A percentile compares a stretch with the other conserved stretches of the same genome.
Evolutionary conservation across 2,113 vertebrate species (phyloP).

Genomic region (Pogonocichla stellata): DNA sequence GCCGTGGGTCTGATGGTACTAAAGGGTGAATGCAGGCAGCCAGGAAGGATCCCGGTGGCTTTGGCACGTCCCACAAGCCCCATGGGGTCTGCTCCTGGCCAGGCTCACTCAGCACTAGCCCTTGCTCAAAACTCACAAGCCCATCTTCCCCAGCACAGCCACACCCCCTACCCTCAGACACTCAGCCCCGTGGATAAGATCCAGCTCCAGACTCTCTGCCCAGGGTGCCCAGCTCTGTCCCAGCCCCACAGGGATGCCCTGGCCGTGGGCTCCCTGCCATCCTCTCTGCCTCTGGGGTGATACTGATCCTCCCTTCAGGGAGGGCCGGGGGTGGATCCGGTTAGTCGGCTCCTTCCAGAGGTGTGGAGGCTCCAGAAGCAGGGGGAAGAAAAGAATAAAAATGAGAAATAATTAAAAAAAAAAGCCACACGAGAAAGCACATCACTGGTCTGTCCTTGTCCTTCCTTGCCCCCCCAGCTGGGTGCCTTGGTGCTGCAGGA

Average conservation of each 20-base stretch:
- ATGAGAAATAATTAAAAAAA: neutral
- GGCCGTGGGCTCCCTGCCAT: rapidly evolving
- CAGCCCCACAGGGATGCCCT: rapidly evolving
- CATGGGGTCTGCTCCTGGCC: neutral
- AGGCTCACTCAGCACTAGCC: neutral
- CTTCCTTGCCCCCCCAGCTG: neutral
- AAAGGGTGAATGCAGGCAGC: neutral
- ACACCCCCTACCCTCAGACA: neutral
- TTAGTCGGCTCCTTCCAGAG: conserved; percentile 36
- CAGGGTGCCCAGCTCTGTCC: neutral
- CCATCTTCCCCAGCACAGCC: neutral
- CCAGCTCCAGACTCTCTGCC: neutral
- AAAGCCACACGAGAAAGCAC: conserved; percentile 21
- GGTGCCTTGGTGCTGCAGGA: neutral
- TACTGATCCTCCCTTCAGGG: conserved; percentile 51
- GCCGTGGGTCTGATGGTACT: rapidly evolving
- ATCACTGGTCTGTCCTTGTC: conserved; percentile 47
- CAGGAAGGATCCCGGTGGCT: neutral
- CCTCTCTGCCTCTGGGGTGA: neutral
- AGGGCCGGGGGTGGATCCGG: neutral
- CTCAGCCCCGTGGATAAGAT: neutral
- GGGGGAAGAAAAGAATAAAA: neutral
- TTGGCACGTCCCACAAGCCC: neutral
- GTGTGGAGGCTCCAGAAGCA: neutral
- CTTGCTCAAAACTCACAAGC: neutral